These are phyloP conservation scores for Hyperopisus bebe DNA, from an alignment of 2,113 vertebrate species.

Conservation along the genomic window DNA sequence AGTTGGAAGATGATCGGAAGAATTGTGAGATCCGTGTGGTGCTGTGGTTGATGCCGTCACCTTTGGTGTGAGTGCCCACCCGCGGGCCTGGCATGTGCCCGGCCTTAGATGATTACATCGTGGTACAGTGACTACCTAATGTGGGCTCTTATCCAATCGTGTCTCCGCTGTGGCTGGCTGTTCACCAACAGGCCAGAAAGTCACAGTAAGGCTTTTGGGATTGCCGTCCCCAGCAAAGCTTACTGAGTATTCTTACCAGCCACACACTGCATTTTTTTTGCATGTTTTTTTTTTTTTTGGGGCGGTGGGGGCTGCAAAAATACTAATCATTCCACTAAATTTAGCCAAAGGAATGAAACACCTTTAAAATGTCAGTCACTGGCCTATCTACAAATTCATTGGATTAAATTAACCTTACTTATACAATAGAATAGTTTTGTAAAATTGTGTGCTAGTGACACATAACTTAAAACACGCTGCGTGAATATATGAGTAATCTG, in stretches of 20 bases:
- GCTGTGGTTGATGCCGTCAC: background rate
- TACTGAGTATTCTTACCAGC: background rate
- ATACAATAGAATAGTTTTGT: background rate
- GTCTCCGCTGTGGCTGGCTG: background rate
- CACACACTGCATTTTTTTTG: background rate
- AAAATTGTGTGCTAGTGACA: background rate
- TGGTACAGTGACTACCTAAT: background rate
- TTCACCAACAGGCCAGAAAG: background rate
- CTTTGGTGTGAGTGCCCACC: background rate
- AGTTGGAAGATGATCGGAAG: background rate
- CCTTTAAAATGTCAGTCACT: background rate
- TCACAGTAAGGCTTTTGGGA: background rate
- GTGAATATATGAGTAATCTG: background rate
- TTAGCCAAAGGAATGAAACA: background rate
- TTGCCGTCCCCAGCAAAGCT: background rate
- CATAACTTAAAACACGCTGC: background rate
- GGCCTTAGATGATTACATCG: background rate
- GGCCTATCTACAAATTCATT: background rate
- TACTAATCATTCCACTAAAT: background rate
- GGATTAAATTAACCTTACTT: background rate
- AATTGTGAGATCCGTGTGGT: background rate
- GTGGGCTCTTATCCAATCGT: background rate
- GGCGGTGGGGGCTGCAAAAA: background rate
- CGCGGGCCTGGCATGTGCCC: background rate
- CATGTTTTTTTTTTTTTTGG: background rate